Conservation (phyloP, 2,888 invertebrate genomes). For the Isotomurus palustris region DNA sequence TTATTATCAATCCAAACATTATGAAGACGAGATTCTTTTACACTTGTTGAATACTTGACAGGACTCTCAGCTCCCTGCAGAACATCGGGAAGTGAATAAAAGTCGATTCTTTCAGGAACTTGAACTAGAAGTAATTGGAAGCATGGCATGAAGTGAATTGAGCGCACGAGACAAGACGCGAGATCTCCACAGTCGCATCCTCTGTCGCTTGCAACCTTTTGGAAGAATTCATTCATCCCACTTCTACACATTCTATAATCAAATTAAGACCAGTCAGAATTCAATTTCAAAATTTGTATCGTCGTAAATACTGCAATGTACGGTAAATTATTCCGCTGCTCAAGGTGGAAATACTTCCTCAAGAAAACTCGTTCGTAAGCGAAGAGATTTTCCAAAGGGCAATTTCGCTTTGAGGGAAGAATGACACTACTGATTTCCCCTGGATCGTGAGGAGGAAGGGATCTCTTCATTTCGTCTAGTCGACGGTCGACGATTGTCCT, state of each 20-base stretch:
- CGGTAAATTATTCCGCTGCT: too few species aligned
- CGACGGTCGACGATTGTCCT: slow-evolving; percentile 20
- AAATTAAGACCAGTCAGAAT: too few species aligned
- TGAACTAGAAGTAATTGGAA: slow-evolving; percentile 30
- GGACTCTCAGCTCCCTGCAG: neutral
- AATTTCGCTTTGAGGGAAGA: neutral
- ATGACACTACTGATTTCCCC: slow-evolving; percentile 8
- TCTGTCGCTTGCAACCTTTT: slow-evolving; percentile 13
- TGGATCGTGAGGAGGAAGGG: slow-evolving; percentile 1
- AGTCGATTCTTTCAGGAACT: slow-evolving; percentile 20
- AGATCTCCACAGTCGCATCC: slow-evolving; percentile 31
- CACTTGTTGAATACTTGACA: neutral
- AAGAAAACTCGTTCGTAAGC: neutral
- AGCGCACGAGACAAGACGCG: slow-evolving; percentile 26
- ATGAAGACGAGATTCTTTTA: neutral
- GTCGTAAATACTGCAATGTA: too few species aligned
- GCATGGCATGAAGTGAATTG: slow-evolving; percentile 27
- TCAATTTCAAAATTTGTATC: too few species aligned
- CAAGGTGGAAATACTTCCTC: neutral
- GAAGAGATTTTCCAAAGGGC: neutral
- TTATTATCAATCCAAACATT: slow-evolving; percentile 30
- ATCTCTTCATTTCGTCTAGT: slow-evolving; percentile 6
- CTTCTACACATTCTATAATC: too few species aligned
- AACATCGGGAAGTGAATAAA: slow-evolving; percentile 10
- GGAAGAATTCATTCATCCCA: slow-evolving; percentile 12